Evolutionary conservation across 2,797 vertebrate species (phyloP).

Genomic region (Megalops cyprinoides): DNA sequence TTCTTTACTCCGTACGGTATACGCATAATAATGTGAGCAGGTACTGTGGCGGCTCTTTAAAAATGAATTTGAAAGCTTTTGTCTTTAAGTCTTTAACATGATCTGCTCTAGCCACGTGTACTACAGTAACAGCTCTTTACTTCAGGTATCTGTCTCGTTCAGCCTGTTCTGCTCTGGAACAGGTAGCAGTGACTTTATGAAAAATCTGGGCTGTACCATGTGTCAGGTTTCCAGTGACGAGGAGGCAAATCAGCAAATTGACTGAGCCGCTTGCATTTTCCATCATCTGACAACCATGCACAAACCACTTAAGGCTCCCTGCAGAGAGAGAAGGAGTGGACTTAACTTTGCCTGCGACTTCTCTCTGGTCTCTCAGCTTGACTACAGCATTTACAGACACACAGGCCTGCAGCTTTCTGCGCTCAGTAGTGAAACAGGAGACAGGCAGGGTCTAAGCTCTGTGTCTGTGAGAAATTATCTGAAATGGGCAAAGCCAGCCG

Average conservation of each 20-base stretch:
- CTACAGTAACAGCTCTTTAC: not conserved
- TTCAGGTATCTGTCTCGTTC: not conserved
- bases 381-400: not conserved
- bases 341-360: conserved; percentile 38
- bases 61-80: not conserved
- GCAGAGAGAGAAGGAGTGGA: conserved; percentile 35
- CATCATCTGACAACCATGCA: conserved; percentile 27
- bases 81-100: not conserved
- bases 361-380: conserved; percentile 26
- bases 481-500: conserved; percentile 6
- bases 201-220: conserved; percentile 3
- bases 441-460: conserved; percentile 17
- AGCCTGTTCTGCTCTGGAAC: not conserved
- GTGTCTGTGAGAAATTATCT: conserved; percentile 28
- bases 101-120: not conserved
- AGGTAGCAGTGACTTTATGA: conserved; percentile 1
- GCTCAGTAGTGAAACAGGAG: conserved; percentile 22
- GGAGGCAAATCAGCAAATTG: conserved; percentile 17
- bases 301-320: conserved; percentile 26
- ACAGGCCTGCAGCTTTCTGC: conserved; percentile 6
- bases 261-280: not conserved
- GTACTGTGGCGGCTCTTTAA: conserved; percentile 23
- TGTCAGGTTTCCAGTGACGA: not conserved
- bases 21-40: conserved; percentile 36
- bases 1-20: conserved; percentile 35